These are phyloP conservation scores for Zhengitettix transpicula DNA, from an alignment of 2,888 invertebrate species.

Conservation along the genomic window DNA sequence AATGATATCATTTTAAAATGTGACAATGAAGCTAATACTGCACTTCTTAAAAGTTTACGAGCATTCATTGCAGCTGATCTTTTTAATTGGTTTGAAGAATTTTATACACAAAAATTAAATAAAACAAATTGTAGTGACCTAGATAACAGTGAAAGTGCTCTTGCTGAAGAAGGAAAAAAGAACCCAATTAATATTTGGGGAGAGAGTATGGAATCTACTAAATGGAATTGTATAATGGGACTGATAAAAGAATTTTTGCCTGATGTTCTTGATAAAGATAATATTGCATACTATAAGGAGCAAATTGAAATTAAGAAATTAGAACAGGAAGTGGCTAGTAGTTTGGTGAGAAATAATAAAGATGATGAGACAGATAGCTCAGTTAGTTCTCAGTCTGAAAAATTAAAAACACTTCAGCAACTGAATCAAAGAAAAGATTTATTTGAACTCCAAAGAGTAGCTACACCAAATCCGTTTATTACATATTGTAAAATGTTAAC, in stretches of 20 bases:
- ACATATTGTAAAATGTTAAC: not conserved
- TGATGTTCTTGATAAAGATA: not conserved
- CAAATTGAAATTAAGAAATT: not conserved
- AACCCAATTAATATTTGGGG: too few species aligned
- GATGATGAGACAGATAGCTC: not conserved
- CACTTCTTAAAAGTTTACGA: too few species aligned
- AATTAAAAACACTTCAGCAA: not conserved
- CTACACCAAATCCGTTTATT: not conserved
- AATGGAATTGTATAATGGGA: not conserved
- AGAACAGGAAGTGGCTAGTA: not conserved
- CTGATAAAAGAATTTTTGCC: not conserved
- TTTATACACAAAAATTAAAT: too few species aligned
- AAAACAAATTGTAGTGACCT: too few species aligned
- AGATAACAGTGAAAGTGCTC: too few species aligned
- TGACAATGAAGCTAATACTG: too few species aligned
- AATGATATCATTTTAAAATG: too few species aligned
- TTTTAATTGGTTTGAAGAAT: too few species aligned
- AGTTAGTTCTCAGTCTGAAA: not conserved
- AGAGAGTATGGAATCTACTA: too few species aligned
- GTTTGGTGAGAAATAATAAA: not conserved
- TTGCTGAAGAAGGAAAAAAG: too few species aligned
- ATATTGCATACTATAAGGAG: not conserved
- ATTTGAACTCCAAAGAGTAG: not conserved
- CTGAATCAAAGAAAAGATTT: not conserved
- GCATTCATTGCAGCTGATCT: too few species aligned